phyloP scores from a whole-genome alignment of 2,113 vertebrate genomes.

The Amazona vittata region DNA sequence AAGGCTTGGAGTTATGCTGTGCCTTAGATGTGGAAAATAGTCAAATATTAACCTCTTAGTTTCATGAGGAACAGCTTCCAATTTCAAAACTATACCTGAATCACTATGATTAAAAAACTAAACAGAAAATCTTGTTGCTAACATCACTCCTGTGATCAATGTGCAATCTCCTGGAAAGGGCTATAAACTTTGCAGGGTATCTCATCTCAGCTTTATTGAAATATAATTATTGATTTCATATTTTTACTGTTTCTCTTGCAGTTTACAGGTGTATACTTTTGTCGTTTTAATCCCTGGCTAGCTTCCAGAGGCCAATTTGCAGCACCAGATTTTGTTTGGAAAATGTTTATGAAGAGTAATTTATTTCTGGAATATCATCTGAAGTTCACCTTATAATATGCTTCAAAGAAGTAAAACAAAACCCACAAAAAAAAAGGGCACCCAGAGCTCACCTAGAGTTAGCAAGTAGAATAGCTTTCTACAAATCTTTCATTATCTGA shows the following conservation, averaged over 20 bases:
- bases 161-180: not conserved
- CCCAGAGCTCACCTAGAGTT: rapidly evolving
- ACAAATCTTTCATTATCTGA: not conserved
- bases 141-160: not conserved
- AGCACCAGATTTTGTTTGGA: not conserved
- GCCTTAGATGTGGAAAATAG: slow-evolving; percentile 11
- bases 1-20: not conserved
- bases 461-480: not conserved
- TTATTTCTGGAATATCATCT: not conserved
- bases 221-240: not conserved
- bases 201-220: not conserved
- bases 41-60: slow-evolving; percentile 26
- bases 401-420: not conserved
- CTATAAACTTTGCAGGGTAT: not conserved
- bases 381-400: not conserved
- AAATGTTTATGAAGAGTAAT: not conserved
- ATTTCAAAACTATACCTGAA: not conserved
- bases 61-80: not conserved
- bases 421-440: not conserved
- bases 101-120: not conserved
- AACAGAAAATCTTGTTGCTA: not conserved
- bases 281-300: not conserved
- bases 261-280: not conserved
- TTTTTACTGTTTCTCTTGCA: not conserved
- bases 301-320: not conserved